A percentile compares a stretch with the other conserved stretches of the same genome.
phyloP scores from a whole-genome alignment of 2,888 invertebrate species.

The Gerris lacustris region DNA sequence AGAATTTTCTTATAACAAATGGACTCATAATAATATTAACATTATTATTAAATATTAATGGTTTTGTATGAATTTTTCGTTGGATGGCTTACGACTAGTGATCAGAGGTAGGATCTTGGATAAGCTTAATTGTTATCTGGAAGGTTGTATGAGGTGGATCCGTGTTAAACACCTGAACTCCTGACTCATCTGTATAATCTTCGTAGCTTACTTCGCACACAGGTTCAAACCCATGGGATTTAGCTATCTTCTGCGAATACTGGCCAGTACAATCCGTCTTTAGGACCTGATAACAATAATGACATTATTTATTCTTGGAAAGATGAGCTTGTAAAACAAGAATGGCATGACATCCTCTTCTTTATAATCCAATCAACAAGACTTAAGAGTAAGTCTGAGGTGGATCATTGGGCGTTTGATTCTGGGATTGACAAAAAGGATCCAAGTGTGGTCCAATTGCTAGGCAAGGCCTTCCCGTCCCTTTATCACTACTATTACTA shows the following conservation, averaged over 20 bases:
- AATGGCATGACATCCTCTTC: not conserved
- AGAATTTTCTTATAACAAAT: too few species aligned
- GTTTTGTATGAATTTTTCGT: too few species aligned
- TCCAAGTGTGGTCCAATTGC: too few species aligned
- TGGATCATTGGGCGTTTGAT: too few species aligned
- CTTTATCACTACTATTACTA: too few species aligned
- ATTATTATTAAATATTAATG: too few species aligned
- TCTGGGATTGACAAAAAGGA: too few species aligned
- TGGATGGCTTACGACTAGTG: not conserved
- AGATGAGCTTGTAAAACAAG: too few species aligned
- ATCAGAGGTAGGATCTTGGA: constrained; percentile 17
- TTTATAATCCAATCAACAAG: not conserved
- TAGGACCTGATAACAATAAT: constrained; percentile 47
- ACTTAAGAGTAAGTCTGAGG: too few species aligned
- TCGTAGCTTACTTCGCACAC: constrained; percentile 54
- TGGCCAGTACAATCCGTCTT: constrained; percentile 72
- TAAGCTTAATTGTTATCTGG: constrained; percentile 48
- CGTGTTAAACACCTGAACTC: constrained; percentile 48
- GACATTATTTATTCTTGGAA: too few species aligned
- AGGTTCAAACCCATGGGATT: constrained; percentile 52
- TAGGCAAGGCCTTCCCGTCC: too few species aligned
- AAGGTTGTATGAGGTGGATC: constrained; percentile 59
- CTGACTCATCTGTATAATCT: constrained; percentile 53
- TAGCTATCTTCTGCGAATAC: constrained; percentile 63
- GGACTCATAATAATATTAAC: too few species aligned